Base-by-base conservation (phyloP, 2,113 vertebrate species). In the Tautogolabrus adspersus region DNA sequence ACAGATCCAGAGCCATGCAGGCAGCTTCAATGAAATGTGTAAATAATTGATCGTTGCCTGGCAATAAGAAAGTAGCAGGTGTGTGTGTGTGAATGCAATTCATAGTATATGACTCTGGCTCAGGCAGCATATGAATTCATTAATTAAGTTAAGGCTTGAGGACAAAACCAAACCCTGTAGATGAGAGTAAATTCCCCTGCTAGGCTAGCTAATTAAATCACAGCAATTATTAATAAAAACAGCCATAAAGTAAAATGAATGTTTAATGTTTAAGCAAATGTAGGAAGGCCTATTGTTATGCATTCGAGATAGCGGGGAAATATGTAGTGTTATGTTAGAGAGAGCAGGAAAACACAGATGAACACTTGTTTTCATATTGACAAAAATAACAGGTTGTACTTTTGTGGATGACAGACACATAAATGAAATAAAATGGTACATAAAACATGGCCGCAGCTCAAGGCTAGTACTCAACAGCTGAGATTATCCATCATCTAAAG, bases 41-140 rank as follows among this genome's bases (percentile, higher is more conserved):
- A 57, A 90, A 90, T 93, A 84, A 91, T 87, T 90, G 69, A 91
- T 84, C 72, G 81, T 75, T 84, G 70, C 76, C 62, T 68, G 72
- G 81, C 46, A 79, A 78, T 66, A 70, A 40, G 68, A 49, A 76
- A 60, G 65, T 51, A 72, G 75, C 54, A 80, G 66, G 81, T 82
- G n/a, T 13, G 30, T 44, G 26, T 44, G 66, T 30, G 51, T 47
- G 62, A 51, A 42, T 78, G 62, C 77, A 62, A 56, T 65, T 82
- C 21, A 12, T 59, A 54, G 46, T 64, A 63, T 77, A 79, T 54
- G 70, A 72, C 60, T 80, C 22, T 55, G 40, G 54, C 72, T 79
- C n/a, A n/a, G 38, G 65, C 63, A 12, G 63, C 8, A 18, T 72
- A 71, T 72, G 66, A 66, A 83, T 79, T 55, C 34, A 76, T 82